Base-by-base conservation (phyloP, 2,797 vertebrate species). In the Microctenopoma stevenorrisi region DNA sequence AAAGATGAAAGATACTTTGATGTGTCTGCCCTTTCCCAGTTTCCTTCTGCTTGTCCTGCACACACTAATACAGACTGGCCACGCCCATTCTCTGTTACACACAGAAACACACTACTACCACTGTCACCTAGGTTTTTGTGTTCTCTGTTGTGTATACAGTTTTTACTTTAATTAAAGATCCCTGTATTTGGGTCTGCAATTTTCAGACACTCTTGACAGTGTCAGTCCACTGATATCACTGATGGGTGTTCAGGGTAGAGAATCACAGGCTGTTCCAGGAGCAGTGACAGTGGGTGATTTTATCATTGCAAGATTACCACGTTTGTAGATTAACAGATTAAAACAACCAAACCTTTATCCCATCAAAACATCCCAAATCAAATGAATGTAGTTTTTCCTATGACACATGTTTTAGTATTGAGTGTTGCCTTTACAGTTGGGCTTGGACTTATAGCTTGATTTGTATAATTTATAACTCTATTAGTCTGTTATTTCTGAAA, bases 1-100 rank as follows among this genome's bases (percentile, higher is more conserved):
- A 56, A 72, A 82, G 85, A 90, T 85, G 71, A 89, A 86, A 81
- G 65, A 83, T 85, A 89, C 88, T 83, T 85, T 88, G 80, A 35
- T 35, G 33, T 9, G 33, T 35, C 33, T 35, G 33, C 9, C 33
- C 1, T 35, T 35, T 33, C 30, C 30, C 30, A 33, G 30, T 33
- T 35, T 35, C 33, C 9, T 35, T 35, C 33, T 9, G 33, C 1
- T 35, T 9, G 7, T 35, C 33, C 33, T 8, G 7, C 33, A 35
- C 33, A 35, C 33, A 35, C 33, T 8, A 35, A 35, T 35, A 35
- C 33, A 35, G 33, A 35, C 7, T 9, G 33, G 33, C 33, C 7
- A 35, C 33, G 2, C 33, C 33, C 33, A 7, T 8, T 7, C 7
- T 35, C 5, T 6, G 30, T 33, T 33, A 33, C 30, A 22, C 22